These are phyloP conservation scores for Nicator chloris DNA, from an alignment of 2,113 vertebrate genomes.

Conservation along the genomic window DNA sequence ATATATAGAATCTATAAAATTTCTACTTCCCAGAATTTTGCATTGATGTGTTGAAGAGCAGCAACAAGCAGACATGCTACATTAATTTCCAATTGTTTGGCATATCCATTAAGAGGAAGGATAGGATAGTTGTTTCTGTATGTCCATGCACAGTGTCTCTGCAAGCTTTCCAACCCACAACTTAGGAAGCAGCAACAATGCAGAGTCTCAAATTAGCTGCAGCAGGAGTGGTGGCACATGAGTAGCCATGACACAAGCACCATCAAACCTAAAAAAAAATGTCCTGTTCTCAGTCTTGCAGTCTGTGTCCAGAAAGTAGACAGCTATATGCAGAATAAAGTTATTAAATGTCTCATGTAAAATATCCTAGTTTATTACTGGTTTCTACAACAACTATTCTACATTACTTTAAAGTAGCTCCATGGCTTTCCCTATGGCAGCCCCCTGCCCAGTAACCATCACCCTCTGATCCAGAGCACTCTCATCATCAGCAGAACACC, in stretches of 20 bases:
- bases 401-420: not conserved
- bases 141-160: not conserved
- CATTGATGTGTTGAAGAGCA: not conserved
- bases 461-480: not conserved
- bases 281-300: not conserved
- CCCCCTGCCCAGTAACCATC: not conserved
- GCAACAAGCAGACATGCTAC: not conserved
- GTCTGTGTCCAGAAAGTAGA: not conserved
- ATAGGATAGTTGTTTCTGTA: not conserved
- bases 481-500: not conserved
- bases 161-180: not conserved
- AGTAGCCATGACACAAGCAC: not conserved
- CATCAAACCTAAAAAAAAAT: not conserved
- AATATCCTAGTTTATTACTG: not conserved
- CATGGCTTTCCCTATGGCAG: not conserved
- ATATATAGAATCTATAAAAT: not conserved
- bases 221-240: not conserved
- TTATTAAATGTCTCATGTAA: not conserved
- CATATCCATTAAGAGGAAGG: not conserved
- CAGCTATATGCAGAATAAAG: not conserved
- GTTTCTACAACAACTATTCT: not conserved
- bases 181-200: rapidly evolving
- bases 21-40: not conserved
- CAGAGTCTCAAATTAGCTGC: not conserved
- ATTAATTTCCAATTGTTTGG: not conserved